A percentile compares a stretch with the other conserved stretches of the same genome.
Evolutionary conservation across 2,113 vertebrate genomes (phyloP).

Genomic region (Menidia beryllina): DNA sequence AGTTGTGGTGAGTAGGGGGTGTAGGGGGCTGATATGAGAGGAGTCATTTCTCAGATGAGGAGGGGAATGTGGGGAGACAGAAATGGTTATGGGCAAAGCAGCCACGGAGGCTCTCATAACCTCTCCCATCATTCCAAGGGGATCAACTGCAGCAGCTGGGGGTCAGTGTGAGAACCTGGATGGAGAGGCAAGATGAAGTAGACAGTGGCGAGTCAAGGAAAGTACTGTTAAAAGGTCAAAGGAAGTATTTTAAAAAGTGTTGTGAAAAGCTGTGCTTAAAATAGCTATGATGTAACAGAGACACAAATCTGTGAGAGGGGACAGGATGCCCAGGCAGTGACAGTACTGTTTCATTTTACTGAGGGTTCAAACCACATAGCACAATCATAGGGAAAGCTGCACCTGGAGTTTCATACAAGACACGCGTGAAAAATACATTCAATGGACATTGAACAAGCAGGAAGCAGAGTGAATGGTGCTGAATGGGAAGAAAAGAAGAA

Average conservation of each 20-base stretch:
- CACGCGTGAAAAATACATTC: slow-evolving; percentile 1
- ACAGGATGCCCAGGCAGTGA: slow-evolving; percentile 24
- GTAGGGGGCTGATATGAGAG: slow-evolving; percentile 8
- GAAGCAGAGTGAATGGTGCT: neutral
- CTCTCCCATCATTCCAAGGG: slow-evolving; percentile 38
- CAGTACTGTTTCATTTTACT: slow-evolving; percentile 44
- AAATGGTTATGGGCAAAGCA: slow-evolving; percentile 7
- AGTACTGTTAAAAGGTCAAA: slow-evolving; percentile 15
- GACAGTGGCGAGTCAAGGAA: slow-evolving; percentile 26
- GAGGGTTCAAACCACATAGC: slow-evolving; percentile 31
- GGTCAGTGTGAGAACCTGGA: slow-evolving; percentile 36
- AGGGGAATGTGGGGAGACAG: slow-evolving; percentile 31
- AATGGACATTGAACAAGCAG: slow-evolving; percentile 19
- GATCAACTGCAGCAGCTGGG: slow-evolving; percentile 52
- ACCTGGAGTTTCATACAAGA: slow-evolving; percentile 42
- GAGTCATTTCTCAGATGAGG: slow-evolving; percentile 42
- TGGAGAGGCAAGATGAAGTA: slow-evolving; percentile 13
- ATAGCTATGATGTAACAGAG: slow-evolving; percentile 25
- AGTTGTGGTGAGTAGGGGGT: neutral
- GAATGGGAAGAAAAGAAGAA: neutral
- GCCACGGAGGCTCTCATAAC: slow-evolving; percentile 43
- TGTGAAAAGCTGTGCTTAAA: slow-evolving; percentile 13
- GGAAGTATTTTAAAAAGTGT: too few relatives aligned
- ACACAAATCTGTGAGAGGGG: slow-evolving; percentile 4
- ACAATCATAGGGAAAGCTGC: slow-evolving; percentile 13